Base-by-base conservation (phyloP, 2,113 vertebrate genomes). In the Sander lucioperca region DNA sequence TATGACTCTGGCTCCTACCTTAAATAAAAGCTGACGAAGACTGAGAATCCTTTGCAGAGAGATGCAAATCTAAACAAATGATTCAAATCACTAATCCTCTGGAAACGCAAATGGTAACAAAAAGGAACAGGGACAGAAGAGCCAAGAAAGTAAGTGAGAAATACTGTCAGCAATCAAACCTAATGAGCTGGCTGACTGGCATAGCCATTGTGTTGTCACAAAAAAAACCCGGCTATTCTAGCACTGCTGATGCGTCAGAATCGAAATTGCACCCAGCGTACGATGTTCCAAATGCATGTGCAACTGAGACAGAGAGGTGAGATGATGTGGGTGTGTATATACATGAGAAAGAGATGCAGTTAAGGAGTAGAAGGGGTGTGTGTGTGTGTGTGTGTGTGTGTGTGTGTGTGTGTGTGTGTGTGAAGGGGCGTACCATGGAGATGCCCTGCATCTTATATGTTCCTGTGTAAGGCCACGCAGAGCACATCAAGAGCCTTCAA, bases 111-210 rank as follows among this genome's bases (percentile, higher is more conserved):
- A 56, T 21, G 63, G 27, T 2, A 86, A 88, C 69, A 79, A 45
- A 63, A 72, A 74, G 48, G 21, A 71, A 10, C 5, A 3, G 15
- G 3, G 59, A 43, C 33, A 70, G 63, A 63, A 62, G 72, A 67
- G 21, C 48, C 5, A 16, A 43, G 10, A 61, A 66, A 74, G 8
- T 57, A 70, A 76, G 64, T 9, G 71, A 73, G 65, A 85, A 80
- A 80, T 43, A 70, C 63, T 53, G 82, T 90, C 85, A 70, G 88
- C 75, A 84, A 77, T 90, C 80, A 72, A 53, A 48, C 51, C 67
- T 89, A 91, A 91, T 85, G 82, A 91, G 89, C 83, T 75, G 82
- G 74, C 74, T 77, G 87, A 82, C 78, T 90, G 59, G 82, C 76
- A 71, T 83, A 56, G 67, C 81, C 63, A 54, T 77, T 66, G 73